A percentile compares a stretch with the other conserved stretches of the same genome.
These are phyloP conservation scores for Meganola albula DNA, from an alignment of 2,888 invertebrate genomes.

Conservation along the genomic window DNA sequence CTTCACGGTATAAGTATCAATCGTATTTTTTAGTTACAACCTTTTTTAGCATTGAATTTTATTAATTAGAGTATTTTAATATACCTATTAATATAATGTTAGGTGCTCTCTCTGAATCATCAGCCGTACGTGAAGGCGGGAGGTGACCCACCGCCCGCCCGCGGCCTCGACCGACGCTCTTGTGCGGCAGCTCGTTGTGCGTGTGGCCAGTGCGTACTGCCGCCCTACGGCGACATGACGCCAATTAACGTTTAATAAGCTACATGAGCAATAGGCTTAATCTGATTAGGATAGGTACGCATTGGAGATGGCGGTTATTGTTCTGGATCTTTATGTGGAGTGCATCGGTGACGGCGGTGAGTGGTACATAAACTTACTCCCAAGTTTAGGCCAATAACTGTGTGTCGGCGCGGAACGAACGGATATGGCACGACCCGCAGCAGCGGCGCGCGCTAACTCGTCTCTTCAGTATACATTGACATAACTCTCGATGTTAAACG, in stretches of 20 bases:
- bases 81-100: conserved; percentile 58
- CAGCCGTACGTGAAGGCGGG: conserved; percentile 21
- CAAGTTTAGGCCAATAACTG: conserved; percentile 51
- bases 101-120: conserved; percentile 61
- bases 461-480: conserved; percentile 59
- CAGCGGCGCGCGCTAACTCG: conserved; percentile 34
- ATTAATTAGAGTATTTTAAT: conserved; percentile 56
- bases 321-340: too few relatives aligned
- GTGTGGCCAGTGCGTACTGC: conserved; percentile 8
- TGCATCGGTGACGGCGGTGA: conserved; percentile 29
- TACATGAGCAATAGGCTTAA: conserved; percentile 26
- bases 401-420: conserved; percentile 25
- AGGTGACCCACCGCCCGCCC: not conserved
- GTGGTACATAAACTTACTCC: conserved; percentile 33
- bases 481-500: conserved; percentile 55
- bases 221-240: conserved; percentile 9
- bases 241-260: conserved; percentile 18
- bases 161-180: not conserved
- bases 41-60: conserved; percentile 68
- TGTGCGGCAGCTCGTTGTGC: not conserved
- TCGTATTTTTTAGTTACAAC: conserved; percentile 73
- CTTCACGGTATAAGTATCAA: conserved; percentile 55
- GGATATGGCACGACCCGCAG: conserved; percentile 13
- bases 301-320: too few relatives aligned
- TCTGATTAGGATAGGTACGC: not conserved